Conservation (phyloP, 2,113 vertebrate species). For the Pelmatolapia mariae region DNA sequence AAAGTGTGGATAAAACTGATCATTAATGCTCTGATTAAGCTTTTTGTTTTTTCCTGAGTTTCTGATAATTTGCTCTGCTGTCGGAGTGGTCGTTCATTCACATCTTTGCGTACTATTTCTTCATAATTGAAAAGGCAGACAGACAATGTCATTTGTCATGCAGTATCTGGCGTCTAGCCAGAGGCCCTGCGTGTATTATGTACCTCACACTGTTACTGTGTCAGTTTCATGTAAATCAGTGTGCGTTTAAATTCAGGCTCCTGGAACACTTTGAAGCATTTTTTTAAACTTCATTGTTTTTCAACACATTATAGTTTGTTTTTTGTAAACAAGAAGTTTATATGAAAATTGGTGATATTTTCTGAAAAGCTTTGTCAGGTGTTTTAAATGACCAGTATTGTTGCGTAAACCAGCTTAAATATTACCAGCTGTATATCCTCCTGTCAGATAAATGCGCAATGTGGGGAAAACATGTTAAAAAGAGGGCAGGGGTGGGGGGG, state of each 20-base stretch:
- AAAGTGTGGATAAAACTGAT: not conserved
- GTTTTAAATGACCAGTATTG: not conserved
- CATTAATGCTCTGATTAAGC: not conserved
- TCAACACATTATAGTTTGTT: not conserved
- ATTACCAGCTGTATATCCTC: not conserved
- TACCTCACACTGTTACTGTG: conserved; percentile 29
- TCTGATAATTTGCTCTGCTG: not conserved
- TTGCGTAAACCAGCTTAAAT: conserved; percentile 5
- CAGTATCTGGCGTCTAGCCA: conserved; percentile 43
- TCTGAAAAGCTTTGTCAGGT: not conserved
- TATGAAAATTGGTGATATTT: not conserved
- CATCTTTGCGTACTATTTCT: not conserved
- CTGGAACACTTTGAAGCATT: not conserved
- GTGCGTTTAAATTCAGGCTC: not conserved
- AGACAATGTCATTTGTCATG: conserved; percentile 36
- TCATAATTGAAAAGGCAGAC: conserved; percentile 31
- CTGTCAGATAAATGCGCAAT: not conserved
- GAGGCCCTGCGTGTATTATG: conserved; percentile 32
- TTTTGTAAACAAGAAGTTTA: not conserved
- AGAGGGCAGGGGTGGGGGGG: not conserved
- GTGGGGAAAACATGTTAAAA: not conserved
- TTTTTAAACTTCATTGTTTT: not conserved
- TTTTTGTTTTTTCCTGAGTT: not conserved
- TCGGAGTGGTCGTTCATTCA: not conserved
- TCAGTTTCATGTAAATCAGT: conserved; percentile 30